Evolutionary conservation across 2,797 vertebrate species (phyloP), one percentile per base, ranked within the genome.

Genomic region (Bucorvus abyssinicus): DNA sequence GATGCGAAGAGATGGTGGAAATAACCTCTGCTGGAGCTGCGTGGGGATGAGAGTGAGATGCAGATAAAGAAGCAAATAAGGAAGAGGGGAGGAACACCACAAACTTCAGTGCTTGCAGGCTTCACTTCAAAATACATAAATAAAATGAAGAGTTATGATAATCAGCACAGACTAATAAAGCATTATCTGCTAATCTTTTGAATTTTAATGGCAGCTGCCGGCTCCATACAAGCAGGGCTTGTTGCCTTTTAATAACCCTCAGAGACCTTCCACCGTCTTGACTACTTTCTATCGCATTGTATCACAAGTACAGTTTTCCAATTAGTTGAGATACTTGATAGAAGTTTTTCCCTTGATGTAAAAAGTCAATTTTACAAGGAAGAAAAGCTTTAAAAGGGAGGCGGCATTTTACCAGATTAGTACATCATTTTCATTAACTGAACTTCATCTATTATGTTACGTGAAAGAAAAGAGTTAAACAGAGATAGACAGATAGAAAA

Each of bases 261-360:
- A 49, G 69, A 96, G 90, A 95, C 50, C 34, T 65, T 84, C 60
- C 13, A 12, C 68, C 40, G 49, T 57, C 90, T 91, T 89, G 79
- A 53, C 74, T 90, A 84, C 68, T 94, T 95, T 84, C 79, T 87
- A 84, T 80, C 60, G 70, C 32, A 27, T 52, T 95, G 44, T 61
- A 68, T 86, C 85, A 96, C 63, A 96, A 94, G 45, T 22, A 79
- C 53, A 47, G 27, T 42, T 94, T 95, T 95, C 89, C 74, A 97
- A 44, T 96, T 97, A 97, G 68, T 60, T 78, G 40, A 21, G 61
- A 94, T 69, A 63, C 69, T 82, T 71, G 52, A 89, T n/a, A 77
- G 50, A 84, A 89, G 44, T 78, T 74, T 71, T 87, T 32, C 7
- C 12, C 16, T 53, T 29, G 34, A 52, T 16, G 45, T 47, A 16